Evolutionary conservation across 2,888 invertebrate species (phyloP).

Genomic region (Arrhopalites spinosus): DNA sequence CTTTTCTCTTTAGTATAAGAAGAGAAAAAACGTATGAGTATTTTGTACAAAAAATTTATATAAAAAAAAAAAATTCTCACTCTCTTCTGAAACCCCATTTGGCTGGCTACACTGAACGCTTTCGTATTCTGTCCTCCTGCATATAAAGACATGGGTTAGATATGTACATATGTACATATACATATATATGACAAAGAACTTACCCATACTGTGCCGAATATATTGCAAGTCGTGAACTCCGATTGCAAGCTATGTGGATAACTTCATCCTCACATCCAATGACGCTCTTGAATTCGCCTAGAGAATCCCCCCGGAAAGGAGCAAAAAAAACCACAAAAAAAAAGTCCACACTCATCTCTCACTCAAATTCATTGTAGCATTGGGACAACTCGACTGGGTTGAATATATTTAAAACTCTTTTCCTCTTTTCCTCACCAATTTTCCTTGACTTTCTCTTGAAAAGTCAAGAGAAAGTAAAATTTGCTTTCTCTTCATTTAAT

Average conservation of each 20-base stretch:
- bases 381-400: conserved; percentile 27
- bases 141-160: too few relatives aligned
- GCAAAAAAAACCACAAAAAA: neutral
- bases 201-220: conserved; percentile 91
- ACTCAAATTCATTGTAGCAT: conserved; percentile 37
- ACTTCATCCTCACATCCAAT: conserved; percentile 91
- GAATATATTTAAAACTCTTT: neutral
- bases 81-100: conserved; percentile 80
- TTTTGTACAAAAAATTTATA: neutral
- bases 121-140: conserved; percentile 82
- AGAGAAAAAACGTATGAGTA: neutral
- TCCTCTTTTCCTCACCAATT: conserved; percentile 14
- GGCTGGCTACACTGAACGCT: conserved; percentile 85
- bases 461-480: too few relatives aligned
- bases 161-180: too few relatives aligned
- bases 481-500: too few relatives aligned
- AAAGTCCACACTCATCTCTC: conserved; percentile 28
- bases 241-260: conserved; percentile 84
- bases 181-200: too few relatives aligned
- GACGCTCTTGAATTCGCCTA: conserved; percentile 93
- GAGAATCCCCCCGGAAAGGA: conserved; percentile 30
- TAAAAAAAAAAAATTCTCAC: conserved; percentile 65
- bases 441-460: conserved; percentile 11
- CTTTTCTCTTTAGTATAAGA: neutral
- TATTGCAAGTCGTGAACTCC: conserved; percentile 84